Percentiles rank a stretch among this genome's conserved stretches.
These are phyloP conservation scores for Xestia c-nigrum DNA, from an alignment of 2,888 invertebrate species.

Conservation along the genomic window DNA sequence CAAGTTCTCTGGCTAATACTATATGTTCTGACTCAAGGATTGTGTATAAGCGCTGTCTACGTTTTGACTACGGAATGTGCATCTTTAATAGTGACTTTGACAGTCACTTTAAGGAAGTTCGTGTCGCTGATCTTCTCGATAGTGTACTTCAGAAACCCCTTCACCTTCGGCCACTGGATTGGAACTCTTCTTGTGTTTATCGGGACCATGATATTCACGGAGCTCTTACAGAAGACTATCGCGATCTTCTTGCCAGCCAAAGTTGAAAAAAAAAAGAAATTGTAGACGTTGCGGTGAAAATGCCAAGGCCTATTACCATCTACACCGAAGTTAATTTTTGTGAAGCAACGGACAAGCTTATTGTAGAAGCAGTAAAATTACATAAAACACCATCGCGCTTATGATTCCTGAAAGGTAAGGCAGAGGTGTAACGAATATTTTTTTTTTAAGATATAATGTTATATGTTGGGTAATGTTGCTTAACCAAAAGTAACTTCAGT, in stretches of 20 bases:
- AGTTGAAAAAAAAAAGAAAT: conserved; percentile 81
- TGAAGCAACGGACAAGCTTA: neutral
- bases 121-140: conserved; percentile 98
- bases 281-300: conserved; percentile 68
- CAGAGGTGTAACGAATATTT: neutral
- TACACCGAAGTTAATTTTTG: neutral
- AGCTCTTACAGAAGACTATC: conserved; percentile 91
- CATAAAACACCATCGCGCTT: neutral
- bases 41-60: conserved; percentile 99
- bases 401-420: neutral
- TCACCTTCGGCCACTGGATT: conserved; percentile 97
- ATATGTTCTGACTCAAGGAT: conserved; percentile 96
- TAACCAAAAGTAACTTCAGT: neutral
- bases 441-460: neutral
- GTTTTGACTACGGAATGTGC: conserved; percentile 98
- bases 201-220: conserved; percentile 98
- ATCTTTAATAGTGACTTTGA: conserved; percentile 98
- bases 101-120: conserved; percentile 98
- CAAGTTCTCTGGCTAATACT: conserved; percentile 94
- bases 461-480: neutral
- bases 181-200: conserved; percentile 97
- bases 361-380: neutral
- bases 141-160: conserved; percentile 98
- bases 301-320: neutral
- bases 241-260: conserved; percentile 77